Evolutionary conservation across 2,888 invertebrate genomes (phyloP).

Genomic region (Pristionchus entomophagus): DNA sequence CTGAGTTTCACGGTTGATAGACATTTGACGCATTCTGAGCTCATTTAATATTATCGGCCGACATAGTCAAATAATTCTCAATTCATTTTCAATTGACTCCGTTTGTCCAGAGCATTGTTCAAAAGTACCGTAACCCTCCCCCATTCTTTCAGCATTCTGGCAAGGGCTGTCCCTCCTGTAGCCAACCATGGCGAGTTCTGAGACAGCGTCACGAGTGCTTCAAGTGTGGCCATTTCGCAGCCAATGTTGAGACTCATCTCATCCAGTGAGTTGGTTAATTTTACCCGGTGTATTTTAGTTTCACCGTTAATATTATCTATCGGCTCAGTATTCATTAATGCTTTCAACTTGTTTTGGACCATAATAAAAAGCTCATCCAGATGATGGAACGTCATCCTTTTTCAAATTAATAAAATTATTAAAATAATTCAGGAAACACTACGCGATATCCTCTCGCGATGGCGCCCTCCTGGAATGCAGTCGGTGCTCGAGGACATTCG

Average conservation of each 20-base stretch:
- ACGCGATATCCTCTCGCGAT: conserved; percentile 9
- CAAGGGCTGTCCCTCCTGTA: not conserved
- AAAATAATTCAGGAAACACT: not conserved
- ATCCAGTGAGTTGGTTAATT: conserved; percentile 26
- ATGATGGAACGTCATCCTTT: not conserved
- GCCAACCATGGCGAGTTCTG: not conserved
- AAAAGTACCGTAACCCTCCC: too few species aligned
- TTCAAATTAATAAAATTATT: not conserved
- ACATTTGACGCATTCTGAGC: too few species aligned
- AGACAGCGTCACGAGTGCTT: conserved; percentile 25
- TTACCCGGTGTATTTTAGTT: not conserved
- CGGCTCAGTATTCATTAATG: not conserved
- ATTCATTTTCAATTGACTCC: too few species aligned
- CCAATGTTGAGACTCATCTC: conserved; percentile 34
- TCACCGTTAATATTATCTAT: not conserved
- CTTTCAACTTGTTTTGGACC: too few species aligned
- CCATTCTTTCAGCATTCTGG: not conserved
- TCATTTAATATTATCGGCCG: too few species aligned
- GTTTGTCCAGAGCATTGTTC: too few species aligned
- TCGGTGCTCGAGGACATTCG: conserved; percentile 23
- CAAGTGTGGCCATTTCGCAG: conserved; percentile 22
- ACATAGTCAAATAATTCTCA: too few species aligned
- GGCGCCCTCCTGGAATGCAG: conserved; percentile 44
- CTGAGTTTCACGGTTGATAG: too few species aligned
- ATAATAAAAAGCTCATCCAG: too few species aligned